Conservation (phyloP, 1,140 invertebrate species). For the Macrobrachium nipponense region DNA sequence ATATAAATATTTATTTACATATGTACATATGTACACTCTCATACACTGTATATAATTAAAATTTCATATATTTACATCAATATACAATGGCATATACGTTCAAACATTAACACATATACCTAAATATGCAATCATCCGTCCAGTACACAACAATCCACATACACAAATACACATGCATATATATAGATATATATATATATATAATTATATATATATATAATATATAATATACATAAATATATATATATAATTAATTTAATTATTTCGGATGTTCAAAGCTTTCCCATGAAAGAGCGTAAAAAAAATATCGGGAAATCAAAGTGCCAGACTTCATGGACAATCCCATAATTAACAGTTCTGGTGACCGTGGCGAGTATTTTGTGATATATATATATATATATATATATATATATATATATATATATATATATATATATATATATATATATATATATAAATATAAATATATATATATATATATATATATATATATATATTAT, state of each 20-base stretch:
- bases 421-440: constrained; percentile 20
- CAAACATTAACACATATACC: too few relatives aligned
- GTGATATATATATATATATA: constrained; percentile 22
- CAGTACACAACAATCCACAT: too few relatives aligned
- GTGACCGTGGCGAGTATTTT: background rate
- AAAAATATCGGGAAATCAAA: background rate
- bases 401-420: constrained; percentile 28
- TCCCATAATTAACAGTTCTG: background rate
- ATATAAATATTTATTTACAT: too few relatives aligned
- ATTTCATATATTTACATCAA: too few relatives aligned
- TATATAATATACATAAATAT: background rate
- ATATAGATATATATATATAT: too few relatives aligned
- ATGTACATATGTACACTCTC: too few relatives aligned
- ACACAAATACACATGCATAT: too few relatives aligned
- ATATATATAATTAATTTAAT: background rate
- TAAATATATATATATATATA: background rate
- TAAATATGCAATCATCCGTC: too few relatives aligned
- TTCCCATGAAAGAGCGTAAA: background rate
- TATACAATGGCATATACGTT: too few relatives aligned
- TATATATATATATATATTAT: background rate
- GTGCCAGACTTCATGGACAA: too few relatives aligned
- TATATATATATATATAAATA: constrained; percentile 1
- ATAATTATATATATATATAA: background rate
- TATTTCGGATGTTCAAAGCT: background rate
- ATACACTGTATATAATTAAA: too few relatives aligned